These are phyloP conservation scores for Myotis planiceps DNA, from an alignment of 2,797 vertebrate species.

Conservation along the genomic window DNA sequence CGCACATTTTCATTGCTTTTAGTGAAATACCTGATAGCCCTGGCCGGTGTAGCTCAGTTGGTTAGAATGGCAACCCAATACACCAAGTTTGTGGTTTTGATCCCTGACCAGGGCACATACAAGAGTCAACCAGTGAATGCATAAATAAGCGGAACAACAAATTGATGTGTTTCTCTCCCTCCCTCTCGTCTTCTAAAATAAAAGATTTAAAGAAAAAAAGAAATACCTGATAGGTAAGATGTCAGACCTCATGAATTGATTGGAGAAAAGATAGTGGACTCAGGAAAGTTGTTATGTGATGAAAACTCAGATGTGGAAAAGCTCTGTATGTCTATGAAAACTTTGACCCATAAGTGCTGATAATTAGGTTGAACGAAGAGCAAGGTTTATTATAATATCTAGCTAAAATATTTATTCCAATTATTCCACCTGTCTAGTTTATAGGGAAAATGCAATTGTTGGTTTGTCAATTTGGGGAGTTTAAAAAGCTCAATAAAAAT, in stretches of 20 bases:
- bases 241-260: neutral
- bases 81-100: no score
- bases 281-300: neutral
- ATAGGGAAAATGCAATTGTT: neutral
- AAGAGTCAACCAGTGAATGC: no score
- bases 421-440: neutral
- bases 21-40: neutral
- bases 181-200: no score
- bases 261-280: neutral
- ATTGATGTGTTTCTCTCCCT: no score
- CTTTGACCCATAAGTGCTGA: neutral
- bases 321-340: neutral
- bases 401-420: neutral
- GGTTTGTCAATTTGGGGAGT: neutral
- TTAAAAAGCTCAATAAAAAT: conserved; percentile 6
- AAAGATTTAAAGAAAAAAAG: no score
- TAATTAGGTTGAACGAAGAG: neutral
- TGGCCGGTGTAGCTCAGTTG: no score
- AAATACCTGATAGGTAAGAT: neutral
- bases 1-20: neutral
- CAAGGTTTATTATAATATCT: neutral
- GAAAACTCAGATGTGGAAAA: neutral
- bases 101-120: no score
- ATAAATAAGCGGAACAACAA: no score
- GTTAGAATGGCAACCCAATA: no score